Percentiles rank a stretch among this genome's conserved stretches.
These are phyloP conservation scores for Orycteropus afer DNA, from an alignment of 2,113 vertebrate species.

Conservation along the genomic window DNA sequence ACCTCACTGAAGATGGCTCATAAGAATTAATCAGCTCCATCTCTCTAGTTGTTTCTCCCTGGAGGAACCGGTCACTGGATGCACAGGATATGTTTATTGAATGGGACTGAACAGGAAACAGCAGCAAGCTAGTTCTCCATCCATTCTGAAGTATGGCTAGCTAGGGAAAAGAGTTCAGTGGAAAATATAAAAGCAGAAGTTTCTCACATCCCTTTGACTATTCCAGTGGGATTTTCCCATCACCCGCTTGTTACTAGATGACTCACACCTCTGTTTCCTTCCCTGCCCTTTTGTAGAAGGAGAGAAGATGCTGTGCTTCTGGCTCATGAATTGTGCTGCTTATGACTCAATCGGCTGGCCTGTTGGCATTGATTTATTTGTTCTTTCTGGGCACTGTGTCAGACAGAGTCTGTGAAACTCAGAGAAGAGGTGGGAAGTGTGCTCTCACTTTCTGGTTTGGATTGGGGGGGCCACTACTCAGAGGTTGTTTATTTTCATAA, in stretches of 20 bases:
- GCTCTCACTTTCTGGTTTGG: not conserved
- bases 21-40: not conserved
- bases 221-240: not conserved
- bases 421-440: not conserved
- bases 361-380: conserved; percentile 27
- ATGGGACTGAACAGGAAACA: not conserved
- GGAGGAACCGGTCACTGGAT: not conserved
- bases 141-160: not conserved
- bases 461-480: not conserved
- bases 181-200: not conserved
- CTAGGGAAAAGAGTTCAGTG: not conserved
- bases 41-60: not conserved
- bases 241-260: not conserved
- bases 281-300: conserved; percentile 12
- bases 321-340: not conserved
- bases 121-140: not conserved
- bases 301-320: conserved; percentile 34
- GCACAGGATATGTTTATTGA: not conserved
- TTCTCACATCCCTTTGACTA: not conserved
- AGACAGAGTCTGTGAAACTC: not conserved
- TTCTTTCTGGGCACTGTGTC: not conserved
- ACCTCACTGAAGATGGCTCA: not conserved
- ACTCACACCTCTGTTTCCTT: conserved; percentile 37
- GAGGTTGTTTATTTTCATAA: not conserved
- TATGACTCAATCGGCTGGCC: conserved; percentile 15